A percentile compares a stretch with the other conserved stretches of the same genome.
phyloP scores from a whole-genome alignment of 2,888 invertebrate genomes.

The Troilus luridus region DNA sequence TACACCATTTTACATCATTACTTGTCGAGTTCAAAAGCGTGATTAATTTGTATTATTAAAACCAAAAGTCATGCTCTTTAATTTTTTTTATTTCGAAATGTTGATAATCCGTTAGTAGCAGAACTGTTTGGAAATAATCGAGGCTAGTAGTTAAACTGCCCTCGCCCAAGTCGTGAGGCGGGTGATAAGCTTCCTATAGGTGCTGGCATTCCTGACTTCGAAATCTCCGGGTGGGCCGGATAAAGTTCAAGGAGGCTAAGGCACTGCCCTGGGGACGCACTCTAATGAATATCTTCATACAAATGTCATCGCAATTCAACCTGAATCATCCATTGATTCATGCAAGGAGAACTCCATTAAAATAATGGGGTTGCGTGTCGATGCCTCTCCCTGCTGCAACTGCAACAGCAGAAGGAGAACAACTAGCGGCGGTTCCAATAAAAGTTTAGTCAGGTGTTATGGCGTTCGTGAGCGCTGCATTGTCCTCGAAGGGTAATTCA shows the following conservation, averaged over 20 bases:
- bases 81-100: not conserved
- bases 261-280: not conserved
- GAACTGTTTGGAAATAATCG: not conserved
- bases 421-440: not conserved
- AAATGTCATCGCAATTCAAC: not conserved
- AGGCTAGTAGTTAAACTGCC: not conserved
- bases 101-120: not conserved
- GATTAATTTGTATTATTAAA: not conserved
- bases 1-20: not conserved
- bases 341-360: not conserved
- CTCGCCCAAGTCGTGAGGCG: not conserved
- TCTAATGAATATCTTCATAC: not conserved
- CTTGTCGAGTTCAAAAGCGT: not conserved
- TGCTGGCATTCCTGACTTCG: not conserved
- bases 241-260: slow-evolving; percentile 12
- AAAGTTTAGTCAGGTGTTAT: slow-evolving; percentile 43
- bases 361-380: not conserved
- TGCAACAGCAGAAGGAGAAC: not conserved
- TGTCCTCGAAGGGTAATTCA: slow-evolving; percentile 42
- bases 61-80: not conserved
- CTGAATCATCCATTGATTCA: not conserved
- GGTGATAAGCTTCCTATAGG: not conserved
- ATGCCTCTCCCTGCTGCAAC: not conserved
- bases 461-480: slow-evolving; percentile 6
- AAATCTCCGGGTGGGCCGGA: not conserved